Conservation (phyloP, 2,797 vertebrate genomes). For the Muscicapa comitata region DNA sequence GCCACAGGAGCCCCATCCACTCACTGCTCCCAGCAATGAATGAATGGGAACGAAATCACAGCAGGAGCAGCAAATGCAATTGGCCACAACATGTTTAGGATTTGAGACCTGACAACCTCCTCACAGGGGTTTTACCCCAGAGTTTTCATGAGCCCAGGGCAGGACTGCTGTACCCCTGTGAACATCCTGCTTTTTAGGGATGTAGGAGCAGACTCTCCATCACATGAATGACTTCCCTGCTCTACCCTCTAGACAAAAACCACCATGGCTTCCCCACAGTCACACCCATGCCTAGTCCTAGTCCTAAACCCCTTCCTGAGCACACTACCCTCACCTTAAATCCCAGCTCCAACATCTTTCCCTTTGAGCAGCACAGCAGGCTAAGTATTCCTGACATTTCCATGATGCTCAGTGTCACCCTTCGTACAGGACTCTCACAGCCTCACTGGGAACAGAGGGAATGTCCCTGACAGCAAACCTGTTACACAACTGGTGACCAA, state of each 20-base stretch:
- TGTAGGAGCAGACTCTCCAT: background rate
- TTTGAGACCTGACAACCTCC: background rate
- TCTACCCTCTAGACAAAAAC: background rate
- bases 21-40: background rate
- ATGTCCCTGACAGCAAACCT: background rate
- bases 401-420: background rate
- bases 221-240: background rate
- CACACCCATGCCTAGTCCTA: background rate
- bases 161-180: background rate
- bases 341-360: background rate
- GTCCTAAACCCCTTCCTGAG: background rate
- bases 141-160: background rate
- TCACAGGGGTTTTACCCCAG: background rate
- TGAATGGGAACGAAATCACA: background rate
- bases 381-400: background rate
- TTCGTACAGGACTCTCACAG: background rate
- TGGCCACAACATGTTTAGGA: background rate
- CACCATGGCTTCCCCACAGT: rapidly evolving
- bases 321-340: background rate
- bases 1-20: background rate
- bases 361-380: background rate
- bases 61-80: background rate
- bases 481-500: background rate
- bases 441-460: background rate
- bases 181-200: background rate